Base-by-base conservation (phyloP, 2,888 invertebrate genomes). In the Agrotis segetum region DNA sequence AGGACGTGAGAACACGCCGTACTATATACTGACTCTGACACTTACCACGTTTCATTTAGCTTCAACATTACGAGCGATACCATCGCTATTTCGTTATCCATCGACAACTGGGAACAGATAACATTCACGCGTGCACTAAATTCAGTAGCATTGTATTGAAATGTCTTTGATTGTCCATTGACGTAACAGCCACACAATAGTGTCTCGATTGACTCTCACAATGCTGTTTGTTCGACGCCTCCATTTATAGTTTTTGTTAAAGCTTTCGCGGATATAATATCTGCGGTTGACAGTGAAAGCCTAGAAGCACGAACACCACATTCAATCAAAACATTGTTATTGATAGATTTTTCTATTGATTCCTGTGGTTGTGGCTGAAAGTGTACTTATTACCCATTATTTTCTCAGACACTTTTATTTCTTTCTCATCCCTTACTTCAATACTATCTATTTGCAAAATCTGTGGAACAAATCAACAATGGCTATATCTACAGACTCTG, bases 1-100 rank as follows among this genome's bases (percentile, higher is more conserved):
- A 88, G 95, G 92, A 96, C 95, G 95, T 96, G 96, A 91, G 96
- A 96, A 95, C 86, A 85, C 76, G 78, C 73, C 64, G 75, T 82
- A 82, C 82, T 86, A 85, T 85, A 89, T 88, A 90, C 89, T 79
- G 82, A 83, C 84, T 84, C 87, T 85, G 87, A 86, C 91, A 84
- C 84, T 88, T 88, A 91, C 90, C 81, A 87, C 89, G 89, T 89
- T 92, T 91, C 89, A 91, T 90, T 94, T 91, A 85, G 84, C 89
- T 88, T 90, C 87, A 84, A 88, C 86, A 85, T 80, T 47, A 63
- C 77, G 80, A 83, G 78, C 79, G 89, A 90, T 90, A 86, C 60
- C 80, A 90, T 90, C 87, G 84, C 83, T 79, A 84, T 83, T 89
- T 89, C 80, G 83, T 81, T 86, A 83, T 91, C 83, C 91, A 92